Conservation (phyloP, 2,888 invertebrate genomes). For the Acrobasis suavella region DNA sequence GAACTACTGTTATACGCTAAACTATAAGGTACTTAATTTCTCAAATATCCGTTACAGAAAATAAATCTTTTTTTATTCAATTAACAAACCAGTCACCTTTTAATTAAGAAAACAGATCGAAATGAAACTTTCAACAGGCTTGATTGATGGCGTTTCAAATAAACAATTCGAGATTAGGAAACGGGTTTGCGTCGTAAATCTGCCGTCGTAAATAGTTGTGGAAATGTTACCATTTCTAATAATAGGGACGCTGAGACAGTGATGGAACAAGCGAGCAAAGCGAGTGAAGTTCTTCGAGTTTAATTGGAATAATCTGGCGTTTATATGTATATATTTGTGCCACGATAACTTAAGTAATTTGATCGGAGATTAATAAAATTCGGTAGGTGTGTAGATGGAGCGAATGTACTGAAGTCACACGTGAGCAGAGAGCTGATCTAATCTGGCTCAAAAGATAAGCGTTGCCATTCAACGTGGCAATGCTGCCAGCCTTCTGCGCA, state of each 20-base stretch:
- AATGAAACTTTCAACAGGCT: slow-evolving; percentile 18
- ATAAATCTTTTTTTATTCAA: not conserved
- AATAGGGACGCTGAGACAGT: not conserved
- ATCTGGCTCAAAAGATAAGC: no score
- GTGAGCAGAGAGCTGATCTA: no score
- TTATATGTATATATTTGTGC: no score
- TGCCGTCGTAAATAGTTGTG: slow-evolving; percentile 6
- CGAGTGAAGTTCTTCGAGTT: no score
- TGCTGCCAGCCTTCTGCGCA: no score
- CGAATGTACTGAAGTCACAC: no score
- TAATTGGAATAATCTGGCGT: no score
- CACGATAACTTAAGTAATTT: no score
- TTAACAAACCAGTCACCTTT: slow-evolving; percentile 1
- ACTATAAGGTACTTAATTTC: not conserved
- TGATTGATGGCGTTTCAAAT: slow-evolving; percentile 20
- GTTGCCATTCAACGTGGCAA: no score
- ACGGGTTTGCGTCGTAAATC: slow-evolving; percentile 8
- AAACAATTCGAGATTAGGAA: slow-evolving; percentile 13
- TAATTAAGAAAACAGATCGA: slow-evolving; percentile 10
- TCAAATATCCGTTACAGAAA: not conserved
- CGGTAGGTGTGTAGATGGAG: no score
- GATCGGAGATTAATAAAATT: no score
- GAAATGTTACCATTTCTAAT: slow-evolving; percentile 8
- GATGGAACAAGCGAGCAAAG: not conserved
- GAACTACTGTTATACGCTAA: no score